Evolutionary conservation across 2,113 vertebrate species (phyloP).

Genomic region (Indicator indicator): DNA sequence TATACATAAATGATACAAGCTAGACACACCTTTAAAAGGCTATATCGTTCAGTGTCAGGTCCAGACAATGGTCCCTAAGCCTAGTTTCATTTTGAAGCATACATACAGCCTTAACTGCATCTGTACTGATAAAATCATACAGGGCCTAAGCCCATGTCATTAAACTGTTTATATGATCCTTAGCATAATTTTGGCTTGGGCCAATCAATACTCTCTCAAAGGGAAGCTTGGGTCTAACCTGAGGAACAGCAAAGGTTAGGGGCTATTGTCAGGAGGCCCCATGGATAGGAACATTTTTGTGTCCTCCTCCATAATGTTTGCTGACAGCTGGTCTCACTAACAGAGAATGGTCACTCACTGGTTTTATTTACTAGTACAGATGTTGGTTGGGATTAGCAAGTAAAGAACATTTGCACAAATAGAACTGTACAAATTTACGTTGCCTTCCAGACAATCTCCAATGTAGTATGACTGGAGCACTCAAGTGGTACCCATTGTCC

Average conservation of each 20-base stretch:
- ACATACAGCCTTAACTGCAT: neutral
- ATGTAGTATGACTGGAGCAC: neutral
- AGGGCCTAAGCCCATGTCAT: neutral
- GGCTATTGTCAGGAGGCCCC: neutral
- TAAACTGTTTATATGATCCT: neutral
- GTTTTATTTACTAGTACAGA: neutral
- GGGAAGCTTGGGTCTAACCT: neutral
- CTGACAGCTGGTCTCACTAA: neutral
- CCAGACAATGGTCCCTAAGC: neutral
- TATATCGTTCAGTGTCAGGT: neutral
- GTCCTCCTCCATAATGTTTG: neutral
- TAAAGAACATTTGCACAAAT: neutral
- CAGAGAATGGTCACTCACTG: neutral
- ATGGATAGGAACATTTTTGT: neutral
- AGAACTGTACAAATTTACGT: neutral
- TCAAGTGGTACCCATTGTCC: neutral
- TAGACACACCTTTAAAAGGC: neutral
- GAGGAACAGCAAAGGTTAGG: neutral
- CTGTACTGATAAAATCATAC: neutral
- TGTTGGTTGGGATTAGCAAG: neutral
- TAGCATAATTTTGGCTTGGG: neutral
- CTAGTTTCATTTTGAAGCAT: neutral
- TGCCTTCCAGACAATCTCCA: neutral
- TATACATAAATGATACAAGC: neutral
- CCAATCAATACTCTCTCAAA: neutral